A percentile compares a stretch with the other conserved stretches of the same genome.
Evolutionary conservation across 2,888 invertebrate species (phyloP).

Genomic region (Therioaphis trifolii): DNA sequence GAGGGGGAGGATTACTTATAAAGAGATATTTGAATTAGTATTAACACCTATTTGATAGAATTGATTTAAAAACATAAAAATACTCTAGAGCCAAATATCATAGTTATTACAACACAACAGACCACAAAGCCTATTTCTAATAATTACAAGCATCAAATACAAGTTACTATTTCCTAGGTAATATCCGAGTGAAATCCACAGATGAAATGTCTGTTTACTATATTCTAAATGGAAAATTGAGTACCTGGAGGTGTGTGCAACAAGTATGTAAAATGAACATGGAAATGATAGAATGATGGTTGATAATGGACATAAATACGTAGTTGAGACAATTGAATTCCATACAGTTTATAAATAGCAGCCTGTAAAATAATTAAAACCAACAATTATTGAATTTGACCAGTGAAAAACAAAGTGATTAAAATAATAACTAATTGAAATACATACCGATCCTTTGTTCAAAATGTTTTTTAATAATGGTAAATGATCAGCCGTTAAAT

Average conservation of each 20-base stretch:
- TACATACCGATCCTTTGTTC: conserved; percentile 78
- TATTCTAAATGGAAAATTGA: conserved; percentile 46
- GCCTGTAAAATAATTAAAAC: conserved; percentile 70
- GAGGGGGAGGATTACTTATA: no score
- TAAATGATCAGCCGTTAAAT: conserved; percentile 82
- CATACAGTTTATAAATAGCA: conserved; percentile 82
- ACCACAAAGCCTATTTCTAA: no score
- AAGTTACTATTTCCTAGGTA: no score
- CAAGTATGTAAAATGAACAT: conserved; percentile 90
- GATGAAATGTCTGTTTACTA: not conserved
- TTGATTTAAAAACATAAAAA: no score
- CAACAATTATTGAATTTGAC: not conserved
- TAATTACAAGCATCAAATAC: no score
- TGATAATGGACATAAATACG: conserved; percentile 94
- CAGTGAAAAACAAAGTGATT: not conserved
- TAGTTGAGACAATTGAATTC: conserved; percentile 77
- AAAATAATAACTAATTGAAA: not conserved
- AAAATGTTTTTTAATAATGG: conserved; percentile 85
- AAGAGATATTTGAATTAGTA: no score
- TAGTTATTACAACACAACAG: no score
- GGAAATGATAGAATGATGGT: conserved; percentile 96
- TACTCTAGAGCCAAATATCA: no score
- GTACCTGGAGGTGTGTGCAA: conserved; percentile 81
- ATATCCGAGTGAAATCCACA: no score
- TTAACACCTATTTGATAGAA: no score